Conservation (phyloP, 2,113 vertebrate genomes). For the Motacilla tschutschensis region DNA sequence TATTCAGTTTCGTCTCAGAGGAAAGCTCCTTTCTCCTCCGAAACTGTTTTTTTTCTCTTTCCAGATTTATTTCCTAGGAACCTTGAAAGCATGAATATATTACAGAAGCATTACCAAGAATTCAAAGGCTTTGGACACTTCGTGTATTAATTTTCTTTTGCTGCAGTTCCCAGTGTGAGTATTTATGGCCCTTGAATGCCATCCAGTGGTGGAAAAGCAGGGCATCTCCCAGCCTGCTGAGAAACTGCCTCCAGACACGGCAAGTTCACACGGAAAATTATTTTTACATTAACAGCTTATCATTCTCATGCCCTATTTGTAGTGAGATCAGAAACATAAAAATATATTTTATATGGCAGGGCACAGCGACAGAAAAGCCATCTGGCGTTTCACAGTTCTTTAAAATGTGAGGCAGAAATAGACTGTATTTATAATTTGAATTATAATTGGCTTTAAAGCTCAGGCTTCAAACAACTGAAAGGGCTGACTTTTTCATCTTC, state of each 20-base stretch:
- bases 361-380: constrained; percentile 1
- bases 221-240: neutral
- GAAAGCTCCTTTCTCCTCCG: constrained; percentile 12
- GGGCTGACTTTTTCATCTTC: neutral
- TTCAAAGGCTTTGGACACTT: neutral
- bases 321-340: neutral
- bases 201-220: constrained; percentile 52
- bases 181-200: constrained; percentile 51
- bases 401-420: neutral
- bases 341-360: neutral
- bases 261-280: neutral
- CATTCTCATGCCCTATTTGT: neutral
- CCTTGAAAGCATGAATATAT: neutral
- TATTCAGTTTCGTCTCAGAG: neutral
- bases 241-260: neutral
- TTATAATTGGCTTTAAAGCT: constrained; percentile 28
- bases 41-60: neutral
- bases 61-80: constrained; percentile 22
- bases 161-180: neutral
- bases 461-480: neutral
- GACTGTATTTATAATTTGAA: neutral
- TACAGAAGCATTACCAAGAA: neutral
- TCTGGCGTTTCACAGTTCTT: constrained; percentile 16
- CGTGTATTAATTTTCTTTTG: neutral
- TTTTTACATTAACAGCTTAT: neutral